A percentile compares a stretch with the other conserved stretches of the same genome.
Conservation (phyloP, 2,888 invertebrate genomes). For the Poecilus cupreus region DNA sequence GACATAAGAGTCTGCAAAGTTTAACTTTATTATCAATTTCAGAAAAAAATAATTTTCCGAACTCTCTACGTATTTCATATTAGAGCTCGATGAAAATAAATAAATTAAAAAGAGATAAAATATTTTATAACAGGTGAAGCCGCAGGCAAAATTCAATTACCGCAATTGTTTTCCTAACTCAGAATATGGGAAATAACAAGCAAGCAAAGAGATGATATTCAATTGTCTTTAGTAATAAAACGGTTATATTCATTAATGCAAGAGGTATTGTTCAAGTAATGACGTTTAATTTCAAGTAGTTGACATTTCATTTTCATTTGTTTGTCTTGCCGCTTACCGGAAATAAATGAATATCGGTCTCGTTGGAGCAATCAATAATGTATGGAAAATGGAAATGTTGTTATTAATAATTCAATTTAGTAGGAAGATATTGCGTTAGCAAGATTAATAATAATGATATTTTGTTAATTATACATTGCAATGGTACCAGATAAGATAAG, state of each 20-base stretch:
- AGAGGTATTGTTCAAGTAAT: slow-evolving; percentile 8
- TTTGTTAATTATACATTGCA: neutral
- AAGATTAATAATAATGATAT: slow-evolving; percentile 9
- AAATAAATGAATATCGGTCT: neutral
- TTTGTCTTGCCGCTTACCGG: neutral
- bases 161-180: no score
- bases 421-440: neutral
- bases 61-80: no score
- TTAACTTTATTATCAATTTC: no score
- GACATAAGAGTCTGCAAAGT: no score
- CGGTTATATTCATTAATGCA: slow-evolving; percentile 13
- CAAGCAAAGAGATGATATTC: neutral
- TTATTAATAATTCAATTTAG: neutral
- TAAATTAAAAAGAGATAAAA: no score
- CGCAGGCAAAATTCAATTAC: no score
- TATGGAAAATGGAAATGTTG: neutral
- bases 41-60: no score
- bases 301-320: slow-evolving; percentile 33
- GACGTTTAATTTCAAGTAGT: slow-evolving; percentile 5
- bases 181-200: neutral
- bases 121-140: no score
- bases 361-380: neutral
- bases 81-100: no score
- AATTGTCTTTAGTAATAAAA: slow-evolving; percentile 31
- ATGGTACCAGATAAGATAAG: neutral